phyloP scores from a whole-genome alignment of 2,113 vertebrate genomes.

The Dasyurus viverrinus region DNA sequence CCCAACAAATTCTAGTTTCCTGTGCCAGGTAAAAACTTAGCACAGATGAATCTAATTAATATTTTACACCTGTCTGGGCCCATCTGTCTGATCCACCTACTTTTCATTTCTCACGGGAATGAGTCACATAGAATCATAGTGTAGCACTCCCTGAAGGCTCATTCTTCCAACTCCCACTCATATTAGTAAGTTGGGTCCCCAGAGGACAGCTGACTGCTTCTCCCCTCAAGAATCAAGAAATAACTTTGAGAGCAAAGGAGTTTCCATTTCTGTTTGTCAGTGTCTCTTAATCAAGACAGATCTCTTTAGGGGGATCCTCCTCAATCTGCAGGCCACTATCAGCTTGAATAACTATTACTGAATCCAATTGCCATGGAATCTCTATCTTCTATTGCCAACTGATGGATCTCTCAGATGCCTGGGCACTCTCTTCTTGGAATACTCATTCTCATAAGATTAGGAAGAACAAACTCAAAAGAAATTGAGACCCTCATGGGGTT shows the following conservation, averaged over 20 bases:
- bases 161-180: not conserved
- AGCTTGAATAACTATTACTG: not conserved
- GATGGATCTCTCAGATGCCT: not conserved
- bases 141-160: not conserved
- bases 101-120: not conserved
- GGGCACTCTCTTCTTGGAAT: not conserved
- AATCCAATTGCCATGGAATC: not conserved
- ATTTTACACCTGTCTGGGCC: not conserved
- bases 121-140: not conserved
- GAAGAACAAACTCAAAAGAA: not conserved
- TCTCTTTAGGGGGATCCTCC: not conserved
- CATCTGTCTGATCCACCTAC: not conserved
- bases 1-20: not conserved
- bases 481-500: not conserved
- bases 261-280: not conserved
- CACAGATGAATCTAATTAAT: not conserved
- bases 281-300: not conserved
- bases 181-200: not conserved
- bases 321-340: not conserved
- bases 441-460: not conserved
- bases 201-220: not conserved
- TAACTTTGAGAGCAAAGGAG: not conserved
- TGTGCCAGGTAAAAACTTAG: not conserved
- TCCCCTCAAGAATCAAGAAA: not conserved
- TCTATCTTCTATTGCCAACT: too few species aligned